Conservation (phyloP, 2,113 vertebrate genomes). For the Dipodomys stephensi region DNA sequence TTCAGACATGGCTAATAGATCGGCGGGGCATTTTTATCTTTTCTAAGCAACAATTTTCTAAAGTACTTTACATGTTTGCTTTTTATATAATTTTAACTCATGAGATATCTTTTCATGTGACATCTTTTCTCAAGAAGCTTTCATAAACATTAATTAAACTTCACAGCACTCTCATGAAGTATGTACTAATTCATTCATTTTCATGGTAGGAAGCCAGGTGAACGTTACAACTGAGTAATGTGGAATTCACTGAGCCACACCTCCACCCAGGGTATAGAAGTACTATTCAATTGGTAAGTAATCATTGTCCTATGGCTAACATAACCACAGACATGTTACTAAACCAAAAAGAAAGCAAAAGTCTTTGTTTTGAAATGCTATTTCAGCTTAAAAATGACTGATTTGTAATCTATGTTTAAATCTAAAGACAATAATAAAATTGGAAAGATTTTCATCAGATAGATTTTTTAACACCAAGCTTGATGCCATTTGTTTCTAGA, state of each 20-base stretch:
- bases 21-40: constrained; percentile 49
- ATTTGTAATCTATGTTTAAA: constrained; percentile 49
- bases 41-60: constrained; percentile 74
- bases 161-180: constrained; percentile 75
- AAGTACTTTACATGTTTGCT: constrained; percentile 64
- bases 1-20: constrained; percentile 53
- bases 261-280: constrained; percentile 42
- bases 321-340: constrained; percentile 60
- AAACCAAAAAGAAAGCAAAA: constrained; percentile 50
- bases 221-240: constrained; percentile 68
- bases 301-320: constrained; percentile 59
- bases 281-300: constrained; percentile 31
- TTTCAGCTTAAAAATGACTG: constrained; percentile 52
- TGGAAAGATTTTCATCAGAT: constrained; percentile 58
- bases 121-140: constrained; percentile 76
- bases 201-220: constrained; percentile 75
- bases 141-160: constrained; percentile 81
- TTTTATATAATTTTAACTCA: constrained; percentile 73
- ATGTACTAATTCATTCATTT: constrained; percentile 77
- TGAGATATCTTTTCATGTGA: constrained; percentile 68
- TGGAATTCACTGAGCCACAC: neutral
- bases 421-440: constrained; percentile 72
- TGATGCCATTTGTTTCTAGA: constrained; percentile 56
- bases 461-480: constrained; percentile 64
- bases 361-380: constrained; percentile 26